phyloP scores from a whole-genome alignment of 2,888 invertebrate genomes.

The Ormyrus pomaceus region DNA sequence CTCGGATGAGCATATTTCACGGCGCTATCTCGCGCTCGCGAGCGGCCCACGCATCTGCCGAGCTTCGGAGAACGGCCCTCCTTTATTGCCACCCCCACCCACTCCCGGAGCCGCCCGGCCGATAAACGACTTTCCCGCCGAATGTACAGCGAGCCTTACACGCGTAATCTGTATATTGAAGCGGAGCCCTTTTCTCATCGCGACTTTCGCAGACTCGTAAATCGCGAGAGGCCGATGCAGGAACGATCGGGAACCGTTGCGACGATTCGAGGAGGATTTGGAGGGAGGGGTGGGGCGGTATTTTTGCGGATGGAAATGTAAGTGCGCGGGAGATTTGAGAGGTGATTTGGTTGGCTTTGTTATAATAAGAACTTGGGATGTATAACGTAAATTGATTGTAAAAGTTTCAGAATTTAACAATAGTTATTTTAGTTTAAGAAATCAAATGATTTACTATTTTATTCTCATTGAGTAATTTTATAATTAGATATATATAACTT shows the following conservation, averaged over 20 bases:
- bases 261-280: too few species aligned
- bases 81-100: constrained; percentile 40
- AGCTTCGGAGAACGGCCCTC: neutral
- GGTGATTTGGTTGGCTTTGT: too few species aligned
- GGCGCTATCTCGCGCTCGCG: constrained; percentile 63
- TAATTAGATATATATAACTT: too few species aligned
- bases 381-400: too few species aligned
- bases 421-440: too few species aligned
- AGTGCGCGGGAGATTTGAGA: too few species aligned
- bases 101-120: neutral
- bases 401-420: too few species aligned
- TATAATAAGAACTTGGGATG: too few species aligned
- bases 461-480: too few species aligned
- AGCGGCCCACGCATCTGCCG: constrained; percentile 39
- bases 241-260: too few species aligned
- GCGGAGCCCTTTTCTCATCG: neutral
- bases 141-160: constrained; percentile 23
- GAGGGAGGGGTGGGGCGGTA: neutral
- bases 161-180: constrained; percentile 36
- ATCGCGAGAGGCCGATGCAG: neutral
- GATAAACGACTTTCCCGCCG: constrained; percentile 35
- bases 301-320: too few species aligned
- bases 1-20: constrained; percentile 71
- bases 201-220: neutral
- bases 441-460: too few species aligned